phyloP scores from a whole-genome alignment of 1,140 invertebrate genomes.

The Atta cephalotes region DNA sequence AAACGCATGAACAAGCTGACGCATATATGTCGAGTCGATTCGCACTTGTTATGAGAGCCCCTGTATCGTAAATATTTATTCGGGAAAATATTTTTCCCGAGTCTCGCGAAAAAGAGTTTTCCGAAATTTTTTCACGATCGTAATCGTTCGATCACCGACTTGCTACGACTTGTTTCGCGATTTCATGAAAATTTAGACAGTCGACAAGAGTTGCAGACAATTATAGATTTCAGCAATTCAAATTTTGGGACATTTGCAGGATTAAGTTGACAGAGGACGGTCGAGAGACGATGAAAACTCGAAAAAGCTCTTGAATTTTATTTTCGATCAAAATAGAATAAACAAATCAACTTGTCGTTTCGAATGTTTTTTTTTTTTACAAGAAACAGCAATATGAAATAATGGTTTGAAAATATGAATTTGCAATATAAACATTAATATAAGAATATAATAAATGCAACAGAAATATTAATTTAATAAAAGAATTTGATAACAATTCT shows the following conservation, averaged over 20 bases:
- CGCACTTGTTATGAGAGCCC: constrained; percentile 44
- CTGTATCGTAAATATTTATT: constrained; percentile 57
- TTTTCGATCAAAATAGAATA: not conserved
- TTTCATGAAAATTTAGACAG: constrained; percentile 16
- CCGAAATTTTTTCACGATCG: not conserved
- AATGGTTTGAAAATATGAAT: not conserved
- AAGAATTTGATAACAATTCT: not conserved
- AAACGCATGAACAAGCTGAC: constrained; percentile 25
- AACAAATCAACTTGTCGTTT: not conserved
- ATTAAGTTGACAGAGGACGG: not conserved
- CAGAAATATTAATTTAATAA: not conserved
- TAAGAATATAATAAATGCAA: not conserved
- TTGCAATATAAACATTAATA: not conserved
- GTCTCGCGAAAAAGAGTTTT: constrained; percentile 15
- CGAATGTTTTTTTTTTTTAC: not conserved
- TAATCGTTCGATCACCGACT: constrained; percentile 38
- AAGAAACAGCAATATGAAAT: not conserved
- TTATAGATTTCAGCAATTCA: constrained; percentile 1
- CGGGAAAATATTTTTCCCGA: constrained; percentile 42
- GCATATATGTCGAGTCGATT: constrained; percentile 37
- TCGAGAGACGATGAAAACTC: not conserved
- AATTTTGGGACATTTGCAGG: not conserved
- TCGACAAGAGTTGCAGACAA: not conserved
- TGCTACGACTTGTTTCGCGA: not conserved
- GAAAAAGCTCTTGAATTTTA: not conserved